These are phyloP conservation scores for Glyphotaelius pellucidus DNA, from an alignment of 2,888 invertebrate genomes.

Conservation along the genomic window DNA sequence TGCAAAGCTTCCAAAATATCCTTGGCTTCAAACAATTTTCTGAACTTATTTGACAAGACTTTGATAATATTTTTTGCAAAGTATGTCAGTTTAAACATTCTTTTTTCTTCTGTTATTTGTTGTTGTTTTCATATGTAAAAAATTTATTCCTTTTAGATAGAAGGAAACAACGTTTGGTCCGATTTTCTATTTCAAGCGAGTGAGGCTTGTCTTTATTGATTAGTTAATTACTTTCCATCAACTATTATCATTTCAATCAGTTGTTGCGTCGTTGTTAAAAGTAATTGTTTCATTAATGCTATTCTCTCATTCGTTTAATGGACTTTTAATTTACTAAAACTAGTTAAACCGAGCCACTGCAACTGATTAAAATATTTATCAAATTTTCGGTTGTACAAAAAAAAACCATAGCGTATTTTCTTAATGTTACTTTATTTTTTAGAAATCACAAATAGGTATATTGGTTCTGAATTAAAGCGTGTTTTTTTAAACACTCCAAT, in stretches of 20 bases:
- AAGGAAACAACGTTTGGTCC: background rate
- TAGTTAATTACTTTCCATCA: background rate
- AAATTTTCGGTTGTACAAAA: too few species aligned
- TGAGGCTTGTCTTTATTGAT: background rate
- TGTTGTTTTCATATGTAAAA: background rate
- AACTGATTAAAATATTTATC: background rate
- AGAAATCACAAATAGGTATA: background rate
- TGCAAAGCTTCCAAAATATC: conserved; percentile 23
- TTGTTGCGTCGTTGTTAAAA: background rate
- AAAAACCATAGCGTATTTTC: background rate
- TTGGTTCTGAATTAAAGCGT: background rate
- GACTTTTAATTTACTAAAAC: too few species aligned
- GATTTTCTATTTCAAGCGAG: background rate
- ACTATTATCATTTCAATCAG: background rate
- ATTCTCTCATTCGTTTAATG: too few species aligned
- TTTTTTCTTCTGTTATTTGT: background rate
- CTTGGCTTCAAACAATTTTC: conserved; percentile 28
- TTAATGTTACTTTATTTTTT: background rate
- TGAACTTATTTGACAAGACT: background rate
- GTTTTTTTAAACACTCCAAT: too few species aligned
- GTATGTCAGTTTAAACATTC: background rate
- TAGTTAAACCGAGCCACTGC: background rate
- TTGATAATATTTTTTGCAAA: background rate
- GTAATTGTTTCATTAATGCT: too few species aligned
- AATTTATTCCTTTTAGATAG: background rate